phyloP scores from a whole-genome alignment of 2,888 invertebrate genomes.

The Nomada lathburiana region DNA sequence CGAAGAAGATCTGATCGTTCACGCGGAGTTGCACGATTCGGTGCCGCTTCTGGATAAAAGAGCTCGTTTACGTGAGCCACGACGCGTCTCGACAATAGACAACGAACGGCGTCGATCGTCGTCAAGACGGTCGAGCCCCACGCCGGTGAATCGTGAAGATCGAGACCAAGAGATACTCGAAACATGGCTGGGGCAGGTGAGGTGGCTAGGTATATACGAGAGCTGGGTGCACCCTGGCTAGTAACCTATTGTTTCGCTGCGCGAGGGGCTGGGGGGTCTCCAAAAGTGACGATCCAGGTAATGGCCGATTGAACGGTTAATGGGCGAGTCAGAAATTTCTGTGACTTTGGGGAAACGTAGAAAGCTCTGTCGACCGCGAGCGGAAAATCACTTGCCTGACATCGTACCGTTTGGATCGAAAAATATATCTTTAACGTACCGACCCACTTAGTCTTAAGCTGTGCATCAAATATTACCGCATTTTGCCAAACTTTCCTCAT shows the following conservation, averaged over 20 bases:
- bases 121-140: constrained; percentile 7
- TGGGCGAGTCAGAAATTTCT: not conserved
- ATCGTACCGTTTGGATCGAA: no score
- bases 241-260: constrained; percentile 15
- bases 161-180: not conserved
- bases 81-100: constrained; percentile 30
- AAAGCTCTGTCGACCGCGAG: not conserved
- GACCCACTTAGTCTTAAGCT: no score
- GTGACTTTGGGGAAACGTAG: not conserved
- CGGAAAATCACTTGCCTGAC: not conserved
- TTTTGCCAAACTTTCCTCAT: no score
- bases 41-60: not conserved
- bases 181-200: not conserved
- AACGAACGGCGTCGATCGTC: constrained; percentile 22
- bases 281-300: constrained; percentile 22
- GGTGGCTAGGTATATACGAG: not conserved
- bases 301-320: constrained; percentile 22
- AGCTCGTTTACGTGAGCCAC: constrained; percentile 28
- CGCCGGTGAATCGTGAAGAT: constrained; percentile 2
- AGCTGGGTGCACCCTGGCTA: not conserved
- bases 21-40: constrained; percentile 43
- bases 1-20: not conserved
- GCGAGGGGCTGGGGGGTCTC: not conserved
- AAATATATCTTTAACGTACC: no score
- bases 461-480: no score